Evolutionary conservation across 2,888 invertebrate genomes (phyloP), one percentile per base, ranked within the genome.

Genomic region (Macrosiphum euphorbiae): DNA sequence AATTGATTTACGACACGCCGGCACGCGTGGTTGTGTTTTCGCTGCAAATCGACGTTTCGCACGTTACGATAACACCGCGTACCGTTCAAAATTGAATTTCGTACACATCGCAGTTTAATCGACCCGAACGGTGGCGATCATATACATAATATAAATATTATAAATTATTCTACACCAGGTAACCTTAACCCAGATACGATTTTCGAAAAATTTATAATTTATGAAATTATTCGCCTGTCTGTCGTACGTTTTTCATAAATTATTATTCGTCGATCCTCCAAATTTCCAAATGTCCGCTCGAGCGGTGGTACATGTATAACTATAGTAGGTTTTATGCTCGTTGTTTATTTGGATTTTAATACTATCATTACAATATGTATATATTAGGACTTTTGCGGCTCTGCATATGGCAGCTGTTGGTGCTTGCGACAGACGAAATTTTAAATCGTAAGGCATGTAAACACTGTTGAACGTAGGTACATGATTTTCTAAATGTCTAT

Each of bases 41-140:
- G 78, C 35, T 78, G 44, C 58, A 89, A 89, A 58, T 89, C 58
- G 28, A 89, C 28, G 8, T 89, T 55, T 61, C 61, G 61, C 61
- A 24, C 44, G 24, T 67, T 90, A 52, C 58, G 28, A 89, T 44
- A 88, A 88, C 50, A 47, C 78, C 78, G 78, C 78, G 20, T 78
- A 78, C 16, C 92, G 92, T 92, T 92, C 55, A 84, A 92, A 92
- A 92, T 92, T 28, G 88, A 78, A 92, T 88, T 92, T 88, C 78
- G 92, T 52, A 67, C 88, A 92, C 87, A 78, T 67, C 78, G 55
- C 88, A 24, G 55, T 88, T 88, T 88, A 78, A 88, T 92, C n/a
- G 88, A 92, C 92, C 92, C 50, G 92, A 92, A 92, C 92, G 78
- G 78, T 35, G 78, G 35, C 78, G 16, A 41, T 13, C 16, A 55